phyloP scores from a whole-genome alignment of 2,113 vertebrate genomes.

The Elgaria multicarinata region DNA sequence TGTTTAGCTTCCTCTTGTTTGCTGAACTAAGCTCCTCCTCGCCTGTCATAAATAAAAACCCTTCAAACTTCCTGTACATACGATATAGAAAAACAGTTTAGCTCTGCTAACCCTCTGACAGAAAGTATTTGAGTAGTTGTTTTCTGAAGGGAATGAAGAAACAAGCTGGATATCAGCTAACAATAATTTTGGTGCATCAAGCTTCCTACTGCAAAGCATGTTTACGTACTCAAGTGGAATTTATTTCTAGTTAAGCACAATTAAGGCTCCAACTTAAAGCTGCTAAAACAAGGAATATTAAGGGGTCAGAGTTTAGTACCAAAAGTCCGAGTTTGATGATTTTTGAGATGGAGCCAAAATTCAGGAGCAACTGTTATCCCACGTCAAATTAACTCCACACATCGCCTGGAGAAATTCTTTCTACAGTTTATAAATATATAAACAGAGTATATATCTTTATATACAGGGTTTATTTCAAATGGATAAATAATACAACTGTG shows the following conservation, averaged over 20 bases:
- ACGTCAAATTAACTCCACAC: not conserved
- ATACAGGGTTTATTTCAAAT: too few relatives aligned
- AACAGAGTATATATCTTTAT: not conserved
- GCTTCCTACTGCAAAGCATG: not conserved
- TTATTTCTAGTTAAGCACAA: not conserved
- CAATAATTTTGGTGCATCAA: not conserved
- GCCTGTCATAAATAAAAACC: not conserved
- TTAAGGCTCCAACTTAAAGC: not conserved
- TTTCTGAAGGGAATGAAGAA: not conserved
- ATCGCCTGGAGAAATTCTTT: not conserved
- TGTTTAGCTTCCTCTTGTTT: not conserved
- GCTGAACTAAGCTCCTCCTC: not conserved
- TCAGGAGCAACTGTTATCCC: not conserved
- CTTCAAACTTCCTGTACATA: accelerated
- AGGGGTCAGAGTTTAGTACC: not conserved
- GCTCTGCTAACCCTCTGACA: not conserved
- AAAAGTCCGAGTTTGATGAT: not conserved
- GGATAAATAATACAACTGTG: too few relatives aligned
- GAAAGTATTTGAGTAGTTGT: not conserved
- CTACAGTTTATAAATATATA: not conserved
- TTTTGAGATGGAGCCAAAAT: not conserved
- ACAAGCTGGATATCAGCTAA: not conserved
- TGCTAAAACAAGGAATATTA: not conserved
- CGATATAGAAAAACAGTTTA: not conserved
- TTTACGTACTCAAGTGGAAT: not conserved